phyloP scores from a whole-genome alignment of 2,113 vertebrate species.

The Eira barbara region DNA sequence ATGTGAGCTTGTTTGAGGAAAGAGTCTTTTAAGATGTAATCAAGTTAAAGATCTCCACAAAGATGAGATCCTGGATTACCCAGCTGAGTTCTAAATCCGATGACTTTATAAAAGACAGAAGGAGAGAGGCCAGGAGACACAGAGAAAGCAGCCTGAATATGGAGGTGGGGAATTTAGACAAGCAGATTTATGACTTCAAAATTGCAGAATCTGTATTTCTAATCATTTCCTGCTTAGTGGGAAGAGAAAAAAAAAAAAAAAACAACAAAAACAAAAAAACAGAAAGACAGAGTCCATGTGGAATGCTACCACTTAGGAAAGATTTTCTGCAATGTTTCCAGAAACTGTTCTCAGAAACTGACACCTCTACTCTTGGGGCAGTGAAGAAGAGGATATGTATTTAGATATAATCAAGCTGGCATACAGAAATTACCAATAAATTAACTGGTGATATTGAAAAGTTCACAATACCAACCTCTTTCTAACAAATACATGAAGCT shows the following conservation, averaged over 20 bases:
- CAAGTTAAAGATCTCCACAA: background rate
- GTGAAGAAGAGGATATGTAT: background rate
- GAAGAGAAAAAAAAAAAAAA: background rate
- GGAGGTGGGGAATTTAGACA: background rate
- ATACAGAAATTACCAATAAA: background rate
- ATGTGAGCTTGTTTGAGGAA: background rate
- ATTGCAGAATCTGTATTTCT: conserved; percentile 14
- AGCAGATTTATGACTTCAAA: background rate
- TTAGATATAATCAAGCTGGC: background rate
- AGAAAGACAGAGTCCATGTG: background rate
- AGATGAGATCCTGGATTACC: background rate
- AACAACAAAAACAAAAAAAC: background rate
- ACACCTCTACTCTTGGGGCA: background rate
- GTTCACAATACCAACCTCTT: background rate
- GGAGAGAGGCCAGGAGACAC: background rate
- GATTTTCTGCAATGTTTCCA: conserved; percentile 48
- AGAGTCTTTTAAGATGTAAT: background rate
- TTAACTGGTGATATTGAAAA: background rate
- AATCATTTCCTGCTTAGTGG: conserved; percentile 22
- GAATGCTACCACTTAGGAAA: conserved; percentile 40
- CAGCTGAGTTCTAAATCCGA: background rate
- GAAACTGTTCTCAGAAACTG: background rate
- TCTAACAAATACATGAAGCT: background rate
- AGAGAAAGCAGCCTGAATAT: background rate
- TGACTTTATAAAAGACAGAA: background rate